Evolutionary conservation across 2,797 vertebrate genomes (phyloP).

Genomic region (Coregonus sp.): DNA sequence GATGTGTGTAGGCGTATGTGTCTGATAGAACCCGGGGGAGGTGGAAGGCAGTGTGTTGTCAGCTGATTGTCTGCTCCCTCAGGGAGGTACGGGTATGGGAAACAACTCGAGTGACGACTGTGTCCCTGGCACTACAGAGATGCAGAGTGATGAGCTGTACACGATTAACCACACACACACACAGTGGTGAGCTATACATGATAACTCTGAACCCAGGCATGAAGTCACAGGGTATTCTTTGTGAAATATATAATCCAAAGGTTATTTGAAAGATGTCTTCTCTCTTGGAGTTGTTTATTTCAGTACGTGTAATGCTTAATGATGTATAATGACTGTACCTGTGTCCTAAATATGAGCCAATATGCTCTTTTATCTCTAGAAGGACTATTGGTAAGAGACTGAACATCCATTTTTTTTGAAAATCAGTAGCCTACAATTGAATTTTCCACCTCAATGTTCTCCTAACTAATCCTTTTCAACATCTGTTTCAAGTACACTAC

Average conservation of each 20-base stretch:
- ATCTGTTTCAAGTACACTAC: no score
- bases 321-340: background rate
- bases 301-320: background rate
- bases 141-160: constrained; percentile 3
- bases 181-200: background rate
- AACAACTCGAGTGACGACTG: background rate
- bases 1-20: background rate
- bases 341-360: background rate
- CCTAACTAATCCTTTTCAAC: no score
- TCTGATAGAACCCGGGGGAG: background rate
- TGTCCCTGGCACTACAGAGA: background rate
- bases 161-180: background rate
- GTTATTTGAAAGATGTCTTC: background rate
- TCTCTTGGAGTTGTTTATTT: background rate
- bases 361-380: background rate
- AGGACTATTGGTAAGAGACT: background rate
- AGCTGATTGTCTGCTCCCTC: constrained; percentile 7
- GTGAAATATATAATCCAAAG: background rate
- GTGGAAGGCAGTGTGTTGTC: background rate
- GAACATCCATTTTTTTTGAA: background rate
- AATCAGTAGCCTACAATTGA: background rate
- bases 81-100: background rate
- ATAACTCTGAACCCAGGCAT: background rate
- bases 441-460: no score
- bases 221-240: background rate